A percentile compares a stretch with the other conserved stretches of the same genome.
phyloP scores from a whole-genome alignment of 2,797 vertebrate species.

The Peromyscus attwateri region DNA sequence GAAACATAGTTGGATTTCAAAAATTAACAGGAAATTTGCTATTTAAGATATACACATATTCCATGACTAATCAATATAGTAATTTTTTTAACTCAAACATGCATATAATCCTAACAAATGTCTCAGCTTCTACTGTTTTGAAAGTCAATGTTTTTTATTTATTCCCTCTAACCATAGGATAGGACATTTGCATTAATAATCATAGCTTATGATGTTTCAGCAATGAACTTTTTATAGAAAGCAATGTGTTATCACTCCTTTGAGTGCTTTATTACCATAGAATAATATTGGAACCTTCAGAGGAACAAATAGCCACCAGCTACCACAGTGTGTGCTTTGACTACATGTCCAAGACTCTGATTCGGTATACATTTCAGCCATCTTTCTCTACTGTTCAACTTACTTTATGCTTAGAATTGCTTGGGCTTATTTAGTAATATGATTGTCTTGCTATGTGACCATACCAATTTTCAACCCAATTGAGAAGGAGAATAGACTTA shows the following conservation, averaged over 20 bases:
- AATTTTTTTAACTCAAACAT: not conserved
- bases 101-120: not conserved
- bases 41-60: not conserved
- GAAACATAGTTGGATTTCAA: not conserved
- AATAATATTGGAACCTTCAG: constrained; percentile 1
- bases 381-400: not conserved
- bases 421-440: not conserved
- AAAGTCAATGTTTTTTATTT: not conserved
- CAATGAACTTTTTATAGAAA: not conserved
- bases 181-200: not conserved
- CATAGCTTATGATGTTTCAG: not conserved
- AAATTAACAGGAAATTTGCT: not conserved
- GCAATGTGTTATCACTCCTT: not conserved
- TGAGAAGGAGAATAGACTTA: constrained; percentile 57
- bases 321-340: not conserved
- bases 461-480: constrained; percentile 37
- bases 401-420: not conserved
- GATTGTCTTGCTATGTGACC: not conserved
- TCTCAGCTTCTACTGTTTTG: not conserved
- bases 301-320: not conserved
- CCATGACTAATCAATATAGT: not conserved
- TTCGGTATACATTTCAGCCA: not conserved
- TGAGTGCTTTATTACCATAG: constrained; percentile 15
- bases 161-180: not conserved
- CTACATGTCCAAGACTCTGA: not conserved